A percentile compares a stretch with the other conserved stretches of the same genome.
Evolutionary conservation across 1,140 invertebrate species (phyloP).

Genomic region (Stegodyphus mimosarum): DNA sequence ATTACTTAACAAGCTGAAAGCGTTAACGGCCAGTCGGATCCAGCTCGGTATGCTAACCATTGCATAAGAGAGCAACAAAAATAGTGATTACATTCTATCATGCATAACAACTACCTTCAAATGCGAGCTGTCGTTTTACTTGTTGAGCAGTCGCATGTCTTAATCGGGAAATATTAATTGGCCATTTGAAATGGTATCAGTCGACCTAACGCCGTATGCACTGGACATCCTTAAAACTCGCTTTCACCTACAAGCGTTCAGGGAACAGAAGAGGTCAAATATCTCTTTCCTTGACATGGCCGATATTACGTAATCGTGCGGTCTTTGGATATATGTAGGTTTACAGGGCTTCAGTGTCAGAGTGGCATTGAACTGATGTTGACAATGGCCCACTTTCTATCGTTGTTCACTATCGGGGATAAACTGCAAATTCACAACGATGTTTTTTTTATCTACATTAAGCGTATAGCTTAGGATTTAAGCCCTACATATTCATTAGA

Average conservation of each 20-base stretch:
- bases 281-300: slow-evolving; percentile 34
- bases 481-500: too few species aligned
- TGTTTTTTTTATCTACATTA: too few species aligned
- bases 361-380: slow-evolving; percentile 50
- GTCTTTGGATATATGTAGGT: slow-evolving; percentile 31
- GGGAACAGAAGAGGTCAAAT: neutral
- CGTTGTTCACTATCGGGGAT: slow-evolving; percentile 26
- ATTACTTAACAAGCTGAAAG: too few species aligned
- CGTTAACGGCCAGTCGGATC: too few species aligned
- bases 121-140: too few species aligned
- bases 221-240: neutral
- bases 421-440: slow-evolving; percentile 13
- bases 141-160: too few species aligned
- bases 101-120: too few species aligned
- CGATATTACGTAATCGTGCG: slow-evolving; percentile 39
- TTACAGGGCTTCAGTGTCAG: slow-evolving; percentile 33
- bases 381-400: slow-evolving; percentile 37
- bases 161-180: too few species aligned
- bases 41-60: too few species aligned
- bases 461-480: too few species aligned
- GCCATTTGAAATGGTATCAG: neutral
- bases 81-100: too few species aligned
- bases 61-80: too few species aligned
- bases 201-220: neutral
- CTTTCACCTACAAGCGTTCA: slow-evolving; percentile 16